Percentiles rank a stretch among this genome's conserved stretches.
Evolutionary conservation across 92 coral and sea anemone species (phyloP).

Genomic region (Metridium senile): DNA sequence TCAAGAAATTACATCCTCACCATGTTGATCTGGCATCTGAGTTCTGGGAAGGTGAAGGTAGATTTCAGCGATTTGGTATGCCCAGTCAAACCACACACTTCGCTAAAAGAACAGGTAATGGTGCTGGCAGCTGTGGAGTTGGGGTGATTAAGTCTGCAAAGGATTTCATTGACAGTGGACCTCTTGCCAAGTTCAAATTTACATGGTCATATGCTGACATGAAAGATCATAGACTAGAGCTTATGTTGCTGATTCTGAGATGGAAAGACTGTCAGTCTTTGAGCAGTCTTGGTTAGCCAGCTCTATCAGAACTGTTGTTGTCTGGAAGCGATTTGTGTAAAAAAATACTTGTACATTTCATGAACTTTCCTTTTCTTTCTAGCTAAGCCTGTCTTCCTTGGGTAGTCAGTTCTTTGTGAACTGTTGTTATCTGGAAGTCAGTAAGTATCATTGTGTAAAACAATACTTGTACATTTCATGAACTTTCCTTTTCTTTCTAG

Average conservation of each 20-base stretch:
- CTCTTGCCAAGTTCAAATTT: conserved; percentile 16
- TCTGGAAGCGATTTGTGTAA: conserved; percentile 18
- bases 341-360: no score
- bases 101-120: conserved; percentile 17
- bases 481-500: no score
- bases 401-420: conserved; percentile 18
- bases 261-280: conserved; percentile 4
- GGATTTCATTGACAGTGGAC: conserved; percentile 19
- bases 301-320: conserved; percentile 8
- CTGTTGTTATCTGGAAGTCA: conserved; percentile 23
- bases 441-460: no score
- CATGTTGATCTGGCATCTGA: conserved; percentile 10
- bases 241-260: conserved; percentile 16
- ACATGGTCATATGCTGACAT: conserved; percentile 19
- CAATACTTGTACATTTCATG: no score
- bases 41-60: conserved; percentile 12
- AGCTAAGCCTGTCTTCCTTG: no score
- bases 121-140: conserved; percentile 28
- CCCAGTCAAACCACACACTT: conserved; percentile 23
- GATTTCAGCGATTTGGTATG: conserved; percentile 40
- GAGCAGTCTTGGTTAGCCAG: conserved; percentile 3
- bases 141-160: conserved; percentile 18
- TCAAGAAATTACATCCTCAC: conserved; percentile 11
- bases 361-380: no score
- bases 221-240: neutral